These are phyloP conservation scores for Delphinus delphis DNA, from an alignment of 2,113 vertebrate genomes.

Conservation along the genomic window DNA sequence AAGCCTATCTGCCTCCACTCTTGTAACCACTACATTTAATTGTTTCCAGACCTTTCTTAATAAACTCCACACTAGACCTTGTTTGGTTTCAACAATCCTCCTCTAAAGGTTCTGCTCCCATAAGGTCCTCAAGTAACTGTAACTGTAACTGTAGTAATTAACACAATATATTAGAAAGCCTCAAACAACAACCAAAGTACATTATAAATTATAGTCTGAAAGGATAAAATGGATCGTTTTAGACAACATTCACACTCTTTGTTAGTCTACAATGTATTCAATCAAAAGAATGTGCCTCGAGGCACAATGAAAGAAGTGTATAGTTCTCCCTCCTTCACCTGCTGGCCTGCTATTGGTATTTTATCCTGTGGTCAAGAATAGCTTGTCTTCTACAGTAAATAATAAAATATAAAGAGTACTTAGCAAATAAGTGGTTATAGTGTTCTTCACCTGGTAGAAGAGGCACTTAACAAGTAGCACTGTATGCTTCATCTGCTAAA, in stretches of 20 bases:
- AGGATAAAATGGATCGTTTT: not conserved
- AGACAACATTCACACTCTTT: constrained; percentile 8
- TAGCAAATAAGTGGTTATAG: not conserved
- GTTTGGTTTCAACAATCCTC: not conserved
- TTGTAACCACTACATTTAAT: not conserved
- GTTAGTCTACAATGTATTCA: not conserved
- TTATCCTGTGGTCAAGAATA: constrained; percentile 4
- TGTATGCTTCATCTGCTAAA: not conserved
- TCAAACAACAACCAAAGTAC: constrained; percentile 6
- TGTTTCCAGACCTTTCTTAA: constrained; percentile 1
- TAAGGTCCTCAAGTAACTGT: not conserved
- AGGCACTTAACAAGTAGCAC: not conserved
- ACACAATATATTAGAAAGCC: not conserved
- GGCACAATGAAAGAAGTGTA: not conserved
- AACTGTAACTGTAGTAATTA: not conserved
- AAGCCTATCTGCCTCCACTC: not conserved
- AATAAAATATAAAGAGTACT: constrained; percentile 14
- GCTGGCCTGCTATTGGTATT: not conserved
- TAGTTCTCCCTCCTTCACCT: not conserved
- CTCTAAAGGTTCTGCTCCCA: not conserved
- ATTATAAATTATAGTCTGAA: constrained; percentile 22
- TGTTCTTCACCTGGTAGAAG: not conserved
- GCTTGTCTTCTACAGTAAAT: not conserved
- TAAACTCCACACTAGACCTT: not conserved
- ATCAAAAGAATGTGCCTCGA: not conserved